These are phyloP conservation scores for Coenonympha arcania DNA, from an alignment of 2,888 invertebrate genomes.

Conservation along the genomic window DNA sequence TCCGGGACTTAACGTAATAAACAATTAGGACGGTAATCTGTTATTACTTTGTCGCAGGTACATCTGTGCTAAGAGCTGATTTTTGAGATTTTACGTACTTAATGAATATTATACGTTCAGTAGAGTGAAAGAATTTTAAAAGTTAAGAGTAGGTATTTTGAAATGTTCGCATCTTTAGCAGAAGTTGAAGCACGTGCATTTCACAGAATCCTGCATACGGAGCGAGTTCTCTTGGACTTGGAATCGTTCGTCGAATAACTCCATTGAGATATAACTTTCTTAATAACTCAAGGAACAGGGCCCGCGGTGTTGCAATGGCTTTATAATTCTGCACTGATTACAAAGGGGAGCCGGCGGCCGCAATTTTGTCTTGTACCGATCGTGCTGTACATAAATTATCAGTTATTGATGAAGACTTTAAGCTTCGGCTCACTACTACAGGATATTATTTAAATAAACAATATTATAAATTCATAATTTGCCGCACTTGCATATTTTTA, in stretches of 20 bases:
- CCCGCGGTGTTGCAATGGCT: conserved; percentile 67
- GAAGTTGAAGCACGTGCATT: conserved; percentile 11
- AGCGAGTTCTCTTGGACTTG: too few relatives aligned
- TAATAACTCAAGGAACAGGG: conserved; percentile 49
- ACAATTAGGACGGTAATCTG: too few relatives aligned
- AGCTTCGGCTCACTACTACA: conserved; percentile 46
- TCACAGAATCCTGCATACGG: conserved; percentile 25
- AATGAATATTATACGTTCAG: neutral
- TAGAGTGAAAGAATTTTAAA: neutral
- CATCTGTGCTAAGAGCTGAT: too few relatives aligned
- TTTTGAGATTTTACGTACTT: too few relatives aligned
- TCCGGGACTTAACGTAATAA: too few relatives aligned
- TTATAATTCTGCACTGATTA: conserved; percentile 74
- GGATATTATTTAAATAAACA: conserved; percentile 9
- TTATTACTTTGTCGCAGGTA: too few relatives aligned
- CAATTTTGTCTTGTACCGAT: conserved; percentile 73
- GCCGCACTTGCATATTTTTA: neutral
- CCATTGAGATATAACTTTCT: conserved; percentile 57
- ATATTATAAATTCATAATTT: neutral
- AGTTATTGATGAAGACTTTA: conserved; percentile 76
- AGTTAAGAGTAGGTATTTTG: conserved; percentile 7
- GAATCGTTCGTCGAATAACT: conserved; percentile 30
- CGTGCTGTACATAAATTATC: conserved; percentile 73
- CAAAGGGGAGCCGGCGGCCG: conserved; percentile 77
- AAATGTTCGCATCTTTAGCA: neutral